phyloP scores from a whole-genome alignment of 2,888 invertebrate species.

The Malthinus seriepunctatus region DNA sequence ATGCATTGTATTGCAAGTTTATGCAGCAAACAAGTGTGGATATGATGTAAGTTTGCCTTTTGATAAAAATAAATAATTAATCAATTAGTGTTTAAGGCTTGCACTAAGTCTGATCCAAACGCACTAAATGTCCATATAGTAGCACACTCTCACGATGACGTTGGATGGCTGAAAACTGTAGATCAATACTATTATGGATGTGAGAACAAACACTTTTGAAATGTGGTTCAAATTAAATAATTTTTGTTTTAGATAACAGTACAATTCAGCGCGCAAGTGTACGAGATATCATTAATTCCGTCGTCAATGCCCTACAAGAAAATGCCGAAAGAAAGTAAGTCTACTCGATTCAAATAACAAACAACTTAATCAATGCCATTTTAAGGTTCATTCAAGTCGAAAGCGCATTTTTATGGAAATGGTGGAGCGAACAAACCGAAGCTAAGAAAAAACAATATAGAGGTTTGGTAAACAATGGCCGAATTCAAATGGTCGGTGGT shows the following conservation, averaged over 20 bases:
- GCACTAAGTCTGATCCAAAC: constrained; percentile 49
- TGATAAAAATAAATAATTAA: background rate
- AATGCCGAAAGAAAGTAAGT: constrained; percentile 69
- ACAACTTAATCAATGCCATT: background rate
- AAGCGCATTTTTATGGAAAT: constrained; percentile 77
- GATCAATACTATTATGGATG: constrained; percentile 88
- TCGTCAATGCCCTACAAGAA: constrained; percentile 71
- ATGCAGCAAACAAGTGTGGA: background rate
- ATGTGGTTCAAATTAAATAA: too few species aligned
- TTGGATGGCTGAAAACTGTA: constrained; percentile 90
- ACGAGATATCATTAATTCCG: constrained; percentile 88
- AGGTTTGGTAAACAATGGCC: constrained; percentile 62
- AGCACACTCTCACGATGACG: constrained; percentile 88
- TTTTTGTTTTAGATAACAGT: constrained; percentile 57
- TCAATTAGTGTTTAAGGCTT: background rate
- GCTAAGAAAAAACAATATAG: constrained; percentile 59
- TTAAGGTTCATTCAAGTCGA: constrained; percentile 77
- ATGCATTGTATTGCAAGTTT: background rate
- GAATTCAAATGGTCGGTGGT: constrained; percentile 64
- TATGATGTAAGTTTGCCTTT: constrained; percentile 7
- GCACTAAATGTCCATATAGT: constrained; percentile 79
- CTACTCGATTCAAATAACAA: background rate
- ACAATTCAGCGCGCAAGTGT: constrained; percentile 80
- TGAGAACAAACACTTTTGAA: background rate
- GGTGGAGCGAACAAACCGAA: constrained; percentile 74